phyloP scores from a whole-genome alignment of 2,113 vertebrate genomes.

The Mesitornis unicolor region DNA sequence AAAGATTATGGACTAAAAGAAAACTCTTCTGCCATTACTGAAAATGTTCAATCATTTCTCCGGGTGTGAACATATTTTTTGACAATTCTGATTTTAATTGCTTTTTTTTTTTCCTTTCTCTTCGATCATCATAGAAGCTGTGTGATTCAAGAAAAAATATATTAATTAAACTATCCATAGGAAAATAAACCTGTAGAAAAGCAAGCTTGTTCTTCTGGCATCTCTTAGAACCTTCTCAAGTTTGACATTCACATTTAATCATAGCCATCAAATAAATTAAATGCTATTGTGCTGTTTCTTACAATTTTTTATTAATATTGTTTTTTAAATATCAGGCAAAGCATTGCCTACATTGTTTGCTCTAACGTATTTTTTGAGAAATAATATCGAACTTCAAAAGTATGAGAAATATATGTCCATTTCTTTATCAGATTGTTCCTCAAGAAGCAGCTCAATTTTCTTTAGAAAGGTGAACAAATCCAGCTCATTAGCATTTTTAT shows the following conservation, averaged over 20 bases:
- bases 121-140: not conserved
- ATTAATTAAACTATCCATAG: not conserved
- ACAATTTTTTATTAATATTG: not conserved
- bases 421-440: not conserved
- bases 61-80: not conserved
- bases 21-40: not conserved
- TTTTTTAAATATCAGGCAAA: not conserved
- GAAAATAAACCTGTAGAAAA: not conserved
- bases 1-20: not conserved
- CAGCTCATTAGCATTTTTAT: slow-evolving; percentile 45
- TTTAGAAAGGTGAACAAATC: not conserved
- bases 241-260: not conserved
- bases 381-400: not conserved
- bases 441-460: not conserved
- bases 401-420: not conserved
- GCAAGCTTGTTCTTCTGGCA: not conserved
- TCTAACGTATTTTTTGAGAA: not conserved
- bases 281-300: not conserved
- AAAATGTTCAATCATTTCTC: not conserved
- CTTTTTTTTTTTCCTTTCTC: not conserved
- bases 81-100: not conserved
- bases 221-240: not conserved
- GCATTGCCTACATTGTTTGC: not conserved
- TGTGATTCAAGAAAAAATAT: not conserved
- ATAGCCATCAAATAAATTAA: not conserved